Percentiles rank a stretch among this genome's conserved stretches.
Evolutionary conservation across 1,140 invertebrate genomes (phyloP).

Genomic region (Chironomus striatipennis): DNA sequence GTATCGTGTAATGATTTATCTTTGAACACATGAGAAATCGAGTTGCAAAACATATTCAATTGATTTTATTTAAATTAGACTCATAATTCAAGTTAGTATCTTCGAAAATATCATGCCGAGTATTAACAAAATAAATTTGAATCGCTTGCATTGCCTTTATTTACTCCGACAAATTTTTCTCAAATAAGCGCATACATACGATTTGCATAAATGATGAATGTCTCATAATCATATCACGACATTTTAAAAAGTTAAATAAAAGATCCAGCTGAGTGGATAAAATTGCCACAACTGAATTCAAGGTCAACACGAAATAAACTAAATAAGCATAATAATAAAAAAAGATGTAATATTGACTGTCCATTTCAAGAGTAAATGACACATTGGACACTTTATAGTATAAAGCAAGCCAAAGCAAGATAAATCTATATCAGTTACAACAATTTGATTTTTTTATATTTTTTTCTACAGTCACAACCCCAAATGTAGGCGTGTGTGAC

Average conservation of each 20-base stretch:
- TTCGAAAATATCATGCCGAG: neutral
- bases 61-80: neutral
- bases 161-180: neutral
- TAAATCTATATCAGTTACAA: neutral
- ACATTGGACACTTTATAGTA: no score
- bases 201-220: constrained; percentile 4
- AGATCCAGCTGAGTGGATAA: no score
- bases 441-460: neutral
- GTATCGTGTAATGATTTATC: neutral
- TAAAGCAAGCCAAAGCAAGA: no score
- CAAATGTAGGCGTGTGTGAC: neutral
- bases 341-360: no score
- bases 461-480: neutral
- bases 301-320: no score
- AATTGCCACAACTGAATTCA: no score
- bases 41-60: neutral
- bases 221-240: no score
- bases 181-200: neutral
- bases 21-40: neutral
- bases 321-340: no score
- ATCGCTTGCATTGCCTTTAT: neutral
- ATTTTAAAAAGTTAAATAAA: no score
- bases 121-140: neutral
- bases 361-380: no score
- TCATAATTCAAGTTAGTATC: neutral